Base-by-base conservation (phyloP, 2,888 invertebrate species). In the Lycia hirtaria region DNA sequence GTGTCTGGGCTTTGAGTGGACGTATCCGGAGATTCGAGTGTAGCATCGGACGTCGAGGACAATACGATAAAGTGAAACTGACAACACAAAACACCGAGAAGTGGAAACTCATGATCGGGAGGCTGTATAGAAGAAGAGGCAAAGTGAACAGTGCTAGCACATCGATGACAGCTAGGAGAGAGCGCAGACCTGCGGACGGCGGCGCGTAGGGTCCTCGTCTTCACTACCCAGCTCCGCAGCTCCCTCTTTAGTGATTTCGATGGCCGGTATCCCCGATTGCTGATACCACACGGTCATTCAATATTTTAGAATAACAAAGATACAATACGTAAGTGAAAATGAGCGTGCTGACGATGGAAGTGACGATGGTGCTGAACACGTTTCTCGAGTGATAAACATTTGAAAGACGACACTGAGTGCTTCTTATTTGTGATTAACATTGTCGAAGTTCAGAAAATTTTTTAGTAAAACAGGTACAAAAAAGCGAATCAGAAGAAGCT, bases 221-320 rank as follows among this genome's bases (percentile, higher is more conserved):
- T 95, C 95, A 83, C 94, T 95, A 87, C 94, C 93, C 91, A 95
- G 93, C 85, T 95, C 95, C 83, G 94, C 93, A 67, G 83, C 87
- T 69, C 85, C 85, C 83, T 97, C 96, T 94, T 96, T 96, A 82
- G 96, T 96, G 87, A 97, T 96, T 93, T 96, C 96, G 88, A 93
- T 93, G 86, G 93, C 92, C 78, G 93, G 93, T 87, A 93, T 92
- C 86, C 93, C 92, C 81, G 92, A 92, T 88, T 92, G 91, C 92
- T 92, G 80, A 88, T 82, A 88, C 89, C 88, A 89, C 82, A 90
- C 72, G 83, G 81, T 89, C 82, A 88, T 88, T 88, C 83, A 88
- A 82, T 78, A 83, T 83, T 82, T 83, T 76, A 84, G 71, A 75
- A 76, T 72, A 75, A 73, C 69, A 78, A 77, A 79, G 69, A 71